Evolutionary conservation across 2,797 vertebrate species (phyloP).

Genomic region (Rhinella marina): DNA sequence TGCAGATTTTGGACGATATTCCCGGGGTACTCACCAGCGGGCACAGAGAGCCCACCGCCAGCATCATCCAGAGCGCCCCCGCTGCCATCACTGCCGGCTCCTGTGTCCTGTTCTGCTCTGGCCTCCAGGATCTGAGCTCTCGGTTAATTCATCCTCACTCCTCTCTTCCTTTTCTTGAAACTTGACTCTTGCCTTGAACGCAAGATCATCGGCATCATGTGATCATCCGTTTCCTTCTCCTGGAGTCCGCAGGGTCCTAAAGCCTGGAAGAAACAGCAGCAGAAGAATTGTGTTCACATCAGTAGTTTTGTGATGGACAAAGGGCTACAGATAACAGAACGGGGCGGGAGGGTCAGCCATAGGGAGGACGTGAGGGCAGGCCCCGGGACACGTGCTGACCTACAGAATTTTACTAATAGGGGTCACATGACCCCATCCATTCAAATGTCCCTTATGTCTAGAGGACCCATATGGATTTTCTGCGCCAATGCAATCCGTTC

Average conservation of each 20-base stretch:
- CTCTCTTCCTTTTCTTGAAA: background rate
- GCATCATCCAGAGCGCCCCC: background rate
- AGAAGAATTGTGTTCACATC: background rate
- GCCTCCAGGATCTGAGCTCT: background rate
- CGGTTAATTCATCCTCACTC: conserved; percentile 2
- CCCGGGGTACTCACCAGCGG: conserved; percentile 18
- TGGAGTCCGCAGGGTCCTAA: conserved; percentile 32
- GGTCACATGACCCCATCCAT: conserved; percentile 57
- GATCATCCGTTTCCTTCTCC: background rate
- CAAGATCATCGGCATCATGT: conserved; percentile 35
- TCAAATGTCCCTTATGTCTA: conserved; percentile 13
- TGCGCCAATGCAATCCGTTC: background rate
- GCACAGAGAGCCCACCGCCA: conserved; percentile 44
- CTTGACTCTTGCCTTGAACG: conserved; percentile 6
- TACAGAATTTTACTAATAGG: background rate
- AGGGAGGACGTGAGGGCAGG: conserved; percentile 54
- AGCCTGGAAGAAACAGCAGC: background rate
- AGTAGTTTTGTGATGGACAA: background rate
- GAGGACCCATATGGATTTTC: background rate
- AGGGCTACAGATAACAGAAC: background rate
- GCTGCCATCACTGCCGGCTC: conserved; percentile 37
- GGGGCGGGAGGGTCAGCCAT: conserved; percentile 21
- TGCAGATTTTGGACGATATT: background rate
- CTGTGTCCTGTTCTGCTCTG: background rate
- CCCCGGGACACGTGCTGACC: conserved; percentile 38